phyloP scores from a whole-genome alignment of 2,113 vertebrate species.

The Sterna hirundo region DNA sequence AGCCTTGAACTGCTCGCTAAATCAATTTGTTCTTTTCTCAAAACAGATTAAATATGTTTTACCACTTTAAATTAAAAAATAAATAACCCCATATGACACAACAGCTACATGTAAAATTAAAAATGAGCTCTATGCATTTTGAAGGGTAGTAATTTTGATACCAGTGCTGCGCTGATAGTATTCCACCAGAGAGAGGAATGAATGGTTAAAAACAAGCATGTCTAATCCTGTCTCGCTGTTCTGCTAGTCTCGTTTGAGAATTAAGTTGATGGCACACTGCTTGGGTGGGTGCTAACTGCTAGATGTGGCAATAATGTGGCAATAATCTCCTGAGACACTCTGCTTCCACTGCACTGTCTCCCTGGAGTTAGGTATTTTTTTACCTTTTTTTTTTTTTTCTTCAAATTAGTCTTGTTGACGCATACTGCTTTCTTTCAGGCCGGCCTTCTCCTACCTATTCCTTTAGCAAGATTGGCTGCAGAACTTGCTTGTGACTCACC shows the following conservation, averaged over 20 bases:
- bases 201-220: conserved; percentile 68
- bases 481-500: conserved; percentile 11
- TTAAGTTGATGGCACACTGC: conserved; percentile 29
- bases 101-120: conserved; percentile 1
- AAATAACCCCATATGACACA: conserved; percentile 40
- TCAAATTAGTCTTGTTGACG: neutral
- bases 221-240: conserved; percentile 55
- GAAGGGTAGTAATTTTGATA: conserved; percentile 50
- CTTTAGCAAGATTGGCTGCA: neutral
- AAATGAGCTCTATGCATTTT: neutral
- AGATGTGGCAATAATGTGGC: conserved; percentile 50
- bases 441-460: neutral
- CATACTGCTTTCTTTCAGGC: neutral
- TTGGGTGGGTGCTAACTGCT: conserved; percentile 55
- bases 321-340: conserved; percentile 31
- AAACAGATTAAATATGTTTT: conserved; percentile 58
- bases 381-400: neutral
- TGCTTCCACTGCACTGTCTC: neutral
- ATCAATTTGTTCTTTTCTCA: conserved; percentile 54
- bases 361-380: neutral
- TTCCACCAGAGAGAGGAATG: conserved; percentile 36
- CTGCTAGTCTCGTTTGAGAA: conserved; percentile 47
- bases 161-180: conserved; percentile 3
- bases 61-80: conserved; percentile 43
- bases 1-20: conserved; percentile 32